Evolutionary conservation across 2,113 vertebrate species (phyloP), one percentile per base, ranked within the genome.

Genomic region (Eira barbara): DNA sequence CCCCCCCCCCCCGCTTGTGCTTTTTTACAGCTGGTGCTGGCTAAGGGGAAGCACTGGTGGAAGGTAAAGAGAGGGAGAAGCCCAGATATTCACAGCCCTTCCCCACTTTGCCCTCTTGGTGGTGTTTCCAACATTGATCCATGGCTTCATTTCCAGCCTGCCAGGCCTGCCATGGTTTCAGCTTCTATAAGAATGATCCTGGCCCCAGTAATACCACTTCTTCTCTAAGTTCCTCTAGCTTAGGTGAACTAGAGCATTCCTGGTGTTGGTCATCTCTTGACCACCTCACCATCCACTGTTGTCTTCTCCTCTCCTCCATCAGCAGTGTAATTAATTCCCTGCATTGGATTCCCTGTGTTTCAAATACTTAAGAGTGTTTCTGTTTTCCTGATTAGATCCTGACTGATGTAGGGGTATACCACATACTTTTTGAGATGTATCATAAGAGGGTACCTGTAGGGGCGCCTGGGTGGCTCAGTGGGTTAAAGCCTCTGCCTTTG

Each of bases 341-440:
- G 12, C 14, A 18, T 91, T 89, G 84, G 87, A 84, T 71, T 95
- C 27, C 42, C 90, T 76, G 80, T 47, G 20, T 91, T 87, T 90
- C 80, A 93, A 69, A 95, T 20, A 89, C 39, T 57, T 89, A 39
- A 52, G 34, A 55, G 27, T 94, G 23, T 10, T 79, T 71, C 79
- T 86, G 1, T 69, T 90, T 92, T 82, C 67, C 79, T 84, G n/a
- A 9, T 92, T 92, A 78, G 36, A 86, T 89, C 20, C 14, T 89
- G n/a, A 61, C 29, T 63, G 59, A 65, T 27, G 36, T 6, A 65
- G 61, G 61, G 9, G 1, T 73, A 20, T 29, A 55, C n/a, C 47
- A 85, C 42, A 57, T 88, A 55, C 88, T 49, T 97, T 97, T 76
- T 93, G 20, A 89, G 27, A 36, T 39, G 29, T 39, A 10, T 61